Evolutionary conservation across 2,888 invertebrate genomes (phyloP), one percentile per base, ranked within the genome.

Genomic region (Philereme transversata): DNA sequence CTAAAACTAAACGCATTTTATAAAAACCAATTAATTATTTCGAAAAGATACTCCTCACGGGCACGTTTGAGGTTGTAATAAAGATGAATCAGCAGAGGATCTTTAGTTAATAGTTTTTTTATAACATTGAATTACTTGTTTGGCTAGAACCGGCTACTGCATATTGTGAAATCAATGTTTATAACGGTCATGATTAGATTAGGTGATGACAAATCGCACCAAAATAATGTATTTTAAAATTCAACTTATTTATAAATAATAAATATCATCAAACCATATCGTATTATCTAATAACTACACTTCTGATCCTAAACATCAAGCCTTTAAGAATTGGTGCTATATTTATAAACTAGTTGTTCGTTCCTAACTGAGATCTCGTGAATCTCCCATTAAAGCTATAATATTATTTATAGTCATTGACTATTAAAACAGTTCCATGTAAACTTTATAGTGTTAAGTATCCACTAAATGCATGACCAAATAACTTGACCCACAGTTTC

Each of bases 51-150:
- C 83, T 79, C 73, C 77, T 67, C 77, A 75, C 79, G 65, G 62
- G 75, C 82, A 74, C 84, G 82, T 69, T 79, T 82, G 68, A 77
- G 75, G 74, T 70, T 73, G 76, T 76, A 81, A 84, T 88, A 85
- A 82, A 79, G 77, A 82, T 81, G 83, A 84, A 70, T 84, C 80
- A 82, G 76, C 73, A 72, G 62, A 55, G 61, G 72, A 72, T 72
- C 70, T 74, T 65, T 63, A 67, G 67, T 69, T 71, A 77, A 75
- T 78, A 62, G 62, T 62, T 75, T 81, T 75, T 40, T 7, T 78
- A 71, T 76, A 78, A 77, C 78, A 71, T 70, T 77, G 81, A 81
- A 79, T 75, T 76, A 87, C 86, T 78, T 73, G 87, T 86, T 83
- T 78, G 84, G 84, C 88, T 74, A 85, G 84, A 68, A 70, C 63